These are phyloP conservation scores for Cottus gobio DNA, from an alignment of 2,113 vertebrate genomes.

Conservation along the genomic window DNA sequence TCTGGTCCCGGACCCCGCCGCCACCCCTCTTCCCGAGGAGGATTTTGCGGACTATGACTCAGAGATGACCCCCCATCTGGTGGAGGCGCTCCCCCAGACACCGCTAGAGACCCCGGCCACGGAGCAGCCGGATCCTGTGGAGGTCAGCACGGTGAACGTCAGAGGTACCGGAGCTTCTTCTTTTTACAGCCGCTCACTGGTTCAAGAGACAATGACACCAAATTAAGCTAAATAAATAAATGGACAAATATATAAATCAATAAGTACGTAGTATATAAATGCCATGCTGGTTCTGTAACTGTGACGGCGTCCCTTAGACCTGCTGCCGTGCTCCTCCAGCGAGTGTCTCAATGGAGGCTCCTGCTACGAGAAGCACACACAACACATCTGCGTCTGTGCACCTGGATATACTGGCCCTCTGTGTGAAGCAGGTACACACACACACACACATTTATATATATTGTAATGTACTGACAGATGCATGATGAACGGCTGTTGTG, in stretches of 20 bases:
- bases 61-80: neutral
- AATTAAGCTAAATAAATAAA: neutral
- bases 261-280: no score
- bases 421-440: constrained; percentile 89
- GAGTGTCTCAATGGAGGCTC: constrained; percentile 89
- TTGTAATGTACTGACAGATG: constrained; percentile 18
- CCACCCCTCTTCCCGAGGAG: constrained; percentile 42
- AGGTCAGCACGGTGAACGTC: constrained; percentile 54
- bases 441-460: neutral
- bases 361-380: constrained; percentile 84
- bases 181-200: neutral
- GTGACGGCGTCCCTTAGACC: constrained; percentile 81
- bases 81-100: constrained; percentile 40
- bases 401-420: constrained; percentile 88
- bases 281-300: no score
- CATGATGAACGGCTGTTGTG: constrained; percentile 16
- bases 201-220: no score
- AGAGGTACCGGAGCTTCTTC: constrained; percentile 62
- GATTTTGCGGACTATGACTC: constrained; percentile 44
- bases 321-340: constrained; percentile 83
- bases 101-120: constrained; percentile 28
- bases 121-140: constrained; percentile 48
- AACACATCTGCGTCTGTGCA: constrained; percentile 87
- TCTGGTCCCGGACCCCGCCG: constrained; percentile 36
- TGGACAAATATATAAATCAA: neutral